Conservation (phyloP, 2,888 invertebrate species). For the Drosophila longiperda region DNA sequence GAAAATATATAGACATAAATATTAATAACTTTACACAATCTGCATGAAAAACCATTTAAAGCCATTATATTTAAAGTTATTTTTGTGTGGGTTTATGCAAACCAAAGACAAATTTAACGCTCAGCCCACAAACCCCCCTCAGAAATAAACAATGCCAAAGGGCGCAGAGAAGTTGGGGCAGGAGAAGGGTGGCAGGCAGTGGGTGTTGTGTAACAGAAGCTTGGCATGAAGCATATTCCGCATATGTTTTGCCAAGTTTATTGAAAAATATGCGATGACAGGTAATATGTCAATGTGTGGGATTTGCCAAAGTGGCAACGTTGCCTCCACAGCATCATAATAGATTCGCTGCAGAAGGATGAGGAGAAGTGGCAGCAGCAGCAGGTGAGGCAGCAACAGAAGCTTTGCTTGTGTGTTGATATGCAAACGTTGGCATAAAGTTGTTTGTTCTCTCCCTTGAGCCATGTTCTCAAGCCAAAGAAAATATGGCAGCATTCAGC, state of each 20-base stretch:
- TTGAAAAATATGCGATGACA: conserved; percentile 81
- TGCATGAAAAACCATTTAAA: background rate
- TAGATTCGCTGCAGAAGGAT: conserved; percentile 52
- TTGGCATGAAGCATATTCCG: conserved; percentile 31
- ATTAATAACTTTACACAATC: background rate
- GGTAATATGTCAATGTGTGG: conserved; percentile 81
- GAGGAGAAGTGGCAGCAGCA: conserved; percentile 1
- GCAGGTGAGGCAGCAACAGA: conserved; percentile 6
- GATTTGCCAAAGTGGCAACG: conserved; percentile 73
- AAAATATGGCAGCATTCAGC: conserved; percentile 76
- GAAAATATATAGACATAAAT: background rate
- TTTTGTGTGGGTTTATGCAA: conserved; percentile 24
- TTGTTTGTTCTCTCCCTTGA: conserved; percentile 55
- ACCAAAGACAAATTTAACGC: conserved; percentile 27
- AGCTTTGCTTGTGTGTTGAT: conserved; percentile 24
- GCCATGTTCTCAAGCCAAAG: conserved; percentile 60
- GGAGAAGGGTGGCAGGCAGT: background rate
- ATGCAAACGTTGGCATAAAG: conserved; percentile 50
- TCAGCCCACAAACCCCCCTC: background rate
- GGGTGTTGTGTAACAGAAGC: conserved; percentile 34
- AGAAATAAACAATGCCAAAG: conserved; percentile 5
- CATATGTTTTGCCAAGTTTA: conserved; percentile 79
- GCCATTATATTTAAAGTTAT: conserved; percentile 25
- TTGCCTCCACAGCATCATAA: conserved; percentile 53
- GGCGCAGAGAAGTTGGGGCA: background rate